Evolutionary conservation across 2,113 vertebrate species (phyloP).

Genomic region (Gracilinanus agilis): DNA sequence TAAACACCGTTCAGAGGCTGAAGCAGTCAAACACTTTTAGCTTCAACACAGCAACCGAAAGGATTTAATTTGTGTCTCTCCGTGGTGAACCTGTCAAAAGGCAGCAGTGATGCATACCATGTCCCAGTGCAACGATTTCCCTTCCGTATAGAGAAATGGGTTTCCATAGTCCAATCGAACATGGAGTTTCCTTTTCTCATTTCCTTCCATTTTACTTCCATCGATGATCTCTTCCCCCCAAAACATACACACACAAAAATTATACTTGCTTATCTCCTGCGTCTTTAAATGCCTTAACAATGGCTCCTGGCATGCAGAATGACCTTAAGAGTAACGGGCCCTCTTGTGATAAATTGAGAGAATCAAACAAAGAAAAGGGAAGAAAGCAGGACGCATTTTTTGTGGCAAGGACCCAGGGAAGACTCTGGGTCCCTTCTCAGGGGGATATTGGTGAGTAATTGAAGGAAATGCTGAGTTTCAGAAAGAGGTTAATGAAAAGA

Average conservation of each 20-base stretch:
- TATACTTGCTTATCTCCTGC: slow-evolving; percentile 21
- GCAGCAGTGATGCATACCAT: slow-evolving; percentile 85
- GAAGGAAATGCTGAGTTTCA: neutral
- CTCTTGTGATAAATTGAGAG: neutral
- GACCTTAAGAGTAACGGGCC: slow-evolving; percentile 25
- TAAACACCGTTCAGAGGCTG: slow-evolving; percentile 86
- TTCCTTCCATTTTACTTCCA: slow-evolving; percentile 77
- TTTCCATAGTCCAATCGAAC: slow-evolving; percentile 69
- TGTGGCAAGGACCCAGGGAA: neutral
- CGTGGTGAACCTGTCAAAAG: slow-evolving; percentile 85
- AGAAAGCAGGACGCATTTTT: neutral
- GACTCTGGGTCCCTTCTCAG: neutral
- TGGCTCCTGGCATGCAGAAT: slow-evolving; percentile 61
- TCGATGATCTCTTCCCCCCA: slow-evolving; percentile 54
- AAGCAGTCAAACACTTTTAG: slow-evolving; percentile 89
- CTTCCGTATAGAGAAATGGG: slow-evolving; percentile 70
- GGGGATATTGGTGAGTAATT: neutral
- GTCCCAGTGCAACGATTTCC: slow-evolving; percentile 75
- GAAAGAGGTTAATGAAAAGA: neutral
- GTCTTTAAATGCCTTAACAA: slow-evolving; percentile 29
- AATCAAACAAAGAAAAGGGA: neutral
- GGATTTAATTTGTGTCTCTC: slow-evolving; percentile 87
- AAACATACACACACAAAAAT: neutral
- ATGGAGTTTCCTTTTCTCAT: slow-evolving; percentile 76
- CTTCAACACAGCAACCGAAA: slow-evolving; percentile 88